Percentiles rank a stretch among this genome's conserved stretches.
These are phyloP conservation scores for Capromys pilorides DNA, from an alignment of 2,797 vertebrate species.

Conservation along the genomic window DNA sequence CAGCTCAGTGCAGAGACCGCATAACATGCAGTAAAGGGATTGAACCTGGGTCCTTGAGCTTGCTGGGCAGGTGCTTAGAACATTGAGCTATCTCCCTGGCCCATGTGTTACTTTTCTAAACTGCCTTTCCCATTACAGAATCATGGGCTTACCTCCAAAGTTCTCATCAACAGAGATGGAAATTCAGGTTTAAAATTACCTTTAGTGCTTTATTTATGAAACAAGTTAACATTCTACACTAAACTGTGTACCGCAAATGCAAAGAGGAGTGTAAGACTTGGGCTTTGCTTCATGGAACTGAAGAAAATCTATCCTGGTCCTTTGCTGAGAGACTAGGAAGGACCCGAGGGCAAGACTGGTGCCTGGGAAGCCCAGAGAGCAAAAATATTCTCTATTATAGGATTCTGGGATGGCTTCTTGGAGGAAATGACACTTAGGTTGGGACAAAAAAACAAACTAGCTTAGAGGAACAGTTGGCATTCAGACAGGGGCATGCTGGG, in stretches of 20 bases:
- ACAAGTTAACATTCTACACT: background rate
- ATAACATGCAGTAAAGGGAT: too few species aligned
- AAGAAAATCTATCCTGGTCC: background rate
- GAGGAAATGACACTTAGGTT: background rate
- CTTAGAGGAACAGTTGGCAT: background rate
- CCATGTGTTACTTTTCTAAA: background rate
- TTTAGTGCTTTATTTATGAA: background rate
- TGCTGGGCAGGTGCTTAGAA: too few species aligned
- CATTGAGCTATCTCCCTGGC: too few species aligned
- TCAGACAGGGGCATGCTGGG: background rate
- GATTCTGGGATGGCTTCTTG: background rate
- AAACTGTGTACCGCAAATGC: background rate
- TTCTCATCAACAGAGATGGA: background rate
- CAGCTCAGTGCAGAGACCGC: too few species aligned
- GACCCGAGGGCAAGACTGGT: background rate
- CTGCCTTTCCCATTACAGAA: background rate
- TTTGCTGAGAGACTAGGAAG: background rate
- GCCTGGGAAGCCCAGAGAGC: background rate
- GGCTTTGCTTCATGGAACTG: background rate
- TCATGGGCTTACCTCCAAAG: background rate
- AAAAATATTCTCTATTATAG: too few species aligned
- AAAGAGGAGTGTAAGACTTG: background rate
- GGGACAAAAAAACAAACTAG: background rate
- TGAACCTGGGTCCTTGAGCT: too few species aligned
- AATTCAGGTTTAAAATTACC: background rate